Conservation (phyloP, 1,140 invertebrate genomes). For the Lepidurus arcticus region DNA sequence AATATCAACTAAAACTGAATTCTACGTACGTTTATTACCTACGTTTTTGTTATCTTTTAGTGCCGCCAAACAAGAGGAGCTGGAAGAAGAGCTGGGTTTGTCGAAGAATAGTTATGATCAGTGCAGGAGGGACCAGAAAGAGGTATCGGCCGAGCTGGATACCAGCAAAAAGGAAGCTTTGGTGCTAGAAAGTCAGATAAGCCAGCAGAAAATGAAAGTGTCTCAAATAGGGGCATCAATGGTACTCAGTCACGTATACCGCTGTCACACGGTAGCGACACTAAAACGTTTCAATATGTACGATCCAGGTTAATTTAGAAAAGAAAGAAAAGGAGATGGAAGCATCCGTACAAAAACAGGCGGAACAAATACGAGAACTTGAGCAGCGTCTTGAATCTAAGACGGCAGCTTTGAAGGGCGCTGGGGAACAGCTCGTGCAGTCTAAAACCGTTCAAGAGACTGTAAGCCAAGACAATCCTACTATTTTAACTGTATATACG, state of each 20-base stretch:
- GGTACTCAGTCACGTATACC: neutral
- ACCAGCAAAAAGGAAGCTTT: neutral
- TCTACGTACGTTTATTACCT: neutral
- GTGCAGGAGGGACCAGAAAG: neutral
- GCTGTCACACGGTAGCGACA: neutral
- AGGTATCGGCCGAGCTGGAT: constrained; percentile 27
- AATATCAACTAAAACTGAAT: neutral
- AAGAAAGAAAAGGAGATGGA: constrained; percentile 29
- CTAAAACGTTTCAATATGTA: neutral
- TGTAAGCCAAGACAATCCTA: neutral
- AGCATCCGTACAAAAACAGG: constrained; percentile 1
- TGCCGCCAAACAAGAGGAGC: constrained; percentile 28
- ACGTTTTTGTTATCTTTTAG: neutral
- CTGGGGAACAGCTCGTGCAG: neutral
- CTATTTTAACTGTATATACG: neutral
- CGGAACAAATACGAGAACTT: neutral
- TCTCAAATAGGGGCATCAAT: constrained; percentile 11
- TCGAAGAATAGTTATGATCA: constrained; percentile 30
- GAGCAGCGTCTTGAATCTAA: neutral
- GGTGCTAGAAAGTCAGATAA: neutral
- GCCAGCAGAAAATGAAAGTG: constrained; percentile 15
- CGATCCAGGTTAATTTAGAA: neutral
- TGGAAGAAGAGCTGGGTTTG: constrained; percentile 28
- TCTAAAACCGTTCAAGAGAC: neutral
- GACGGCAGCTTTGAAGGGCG: neutral